Percentiles rank a stretch among this genome's conserved stretches.
Evolutionary conservation across 2,888 invertebrate genomes (phyloP).

Genomic region (Polydrusus tereticollis): DNA sequence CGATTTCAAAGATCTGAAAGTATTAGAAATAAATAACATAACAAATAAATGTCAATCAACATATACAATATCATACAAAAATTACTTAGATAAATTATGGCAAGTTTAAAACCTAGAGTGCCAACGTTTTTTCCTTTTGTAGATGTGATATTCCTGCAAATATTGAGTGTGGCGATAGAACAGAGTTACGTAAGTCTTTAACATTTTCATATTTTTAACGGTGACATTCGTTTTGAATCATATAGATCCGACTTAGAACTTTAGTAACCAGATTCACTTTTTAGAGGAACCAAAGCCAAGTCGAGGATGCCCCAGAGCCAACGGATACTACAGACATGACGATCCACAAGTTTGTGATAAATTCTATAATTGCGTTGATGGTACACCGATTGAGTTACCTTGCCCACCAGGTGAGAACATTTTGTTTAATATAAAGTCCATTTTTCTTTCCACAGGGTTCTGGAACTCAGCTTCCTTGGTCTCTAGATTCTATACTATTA

Average conservation of each 20-base stretch:
- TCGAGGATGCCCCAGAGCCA: slow-evolving; percentile 81
- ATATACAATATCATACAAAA: too few species aligned
- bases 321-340: slow-evolving; percentile 83
- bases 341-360: slow-evolving; percentile 82
- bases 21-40: too few species aligned
- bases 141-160: slow-evolving; percentile 82
- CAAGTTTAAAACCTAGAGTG: too few species aligned
- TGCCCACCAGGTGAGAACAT: slow-evolving; percentile 73
- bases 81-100: too few species aligned
- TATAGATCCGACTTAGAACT: too few species aligned
- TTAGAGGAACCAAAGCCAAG: slow-evolving; percentile 81
- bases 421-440: background rate
- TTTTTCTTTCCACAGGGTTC: too few species aligned
- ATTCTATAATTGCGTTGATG: slow-evolving; percentile 84
- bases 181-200: slow-evolving; percentile 77
- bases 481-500: too few species aligned
- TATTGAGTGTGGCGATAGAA: slow-evolving; percentile 82
- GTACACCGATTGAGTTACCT: slow-evolving; percentile 75
- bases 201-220: background rate
- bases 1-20: too few species aligned
- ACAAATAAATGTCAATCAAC: too few species aligned
- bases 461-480: too few species aligned
- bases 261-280: slow-evolving; percentile 19
- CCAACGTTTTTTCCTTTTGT: slow-evolving; percentile 5
- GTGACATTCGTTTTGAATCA: too few species aligned